phyloP scores from a whole-genome alignment of 2,888 invertebrate species.

The Polia nebulosa region DNA sequence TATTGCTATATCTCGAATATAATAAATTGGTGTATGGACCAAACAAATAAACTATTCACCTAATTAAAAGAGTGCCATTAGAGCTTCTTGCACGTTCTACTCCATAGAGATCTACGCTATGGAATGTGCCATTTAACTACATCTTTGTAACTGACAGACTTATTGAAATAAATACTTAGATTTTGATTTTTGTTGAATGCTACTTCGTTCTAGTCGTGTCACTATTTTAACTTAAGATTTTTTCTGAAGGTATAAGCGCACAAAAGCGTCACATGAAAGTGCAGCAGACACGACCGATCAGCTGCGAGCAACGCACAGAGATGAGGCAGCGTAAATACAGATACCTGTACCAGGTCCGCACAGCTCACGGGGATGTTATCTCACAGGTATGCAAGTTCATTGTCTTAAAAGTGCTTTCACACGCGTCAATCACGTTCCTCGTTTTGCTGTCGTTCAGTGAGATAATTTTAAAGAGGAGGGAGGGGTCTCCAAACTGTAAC shows the following conservation, averaged over 20 bases:
- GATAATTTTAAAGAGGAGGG: no score
- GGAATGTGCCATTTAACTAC: no score
- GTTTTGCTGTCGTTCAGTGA: no score
- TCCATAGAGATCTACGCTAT: no score
- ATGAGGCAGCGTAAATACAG: conserved; percentile 96
- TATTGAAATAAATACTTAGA: no score
- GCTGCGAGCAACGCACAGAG: conserved; percentile 94
- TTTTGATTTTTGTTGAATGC: no score
- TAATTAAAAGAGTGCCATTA: no score
- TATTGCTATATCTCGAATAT: background rate
- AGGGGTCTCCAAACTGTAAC: no score
- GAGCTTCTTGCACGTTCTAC: no score
- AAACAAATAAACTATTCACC: background rate
- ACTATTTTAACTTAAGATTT: background rate
- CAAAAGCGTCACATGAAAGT: conserved; percentile 85
- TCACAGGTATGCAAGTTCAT: conserved; percentile 93
- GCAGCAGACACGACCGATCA: conserved; percentile 88
- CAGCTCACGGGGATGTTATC: conserved; percentile 97
- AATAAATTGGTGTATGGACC: background rate
- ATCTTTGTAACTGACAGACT: no score
- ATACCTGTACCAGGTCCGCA: conserved; percentile 97
- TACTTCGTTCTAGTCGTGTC: background rate
- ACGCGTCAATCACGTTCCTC: background rate
- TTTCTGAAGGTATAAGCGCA: conserved; percentile 82
- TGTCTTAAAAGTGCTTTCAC: no score